Conservation (phyloP, 2,797 vertebrate species). For the Manis pentadactyla region DNA sequence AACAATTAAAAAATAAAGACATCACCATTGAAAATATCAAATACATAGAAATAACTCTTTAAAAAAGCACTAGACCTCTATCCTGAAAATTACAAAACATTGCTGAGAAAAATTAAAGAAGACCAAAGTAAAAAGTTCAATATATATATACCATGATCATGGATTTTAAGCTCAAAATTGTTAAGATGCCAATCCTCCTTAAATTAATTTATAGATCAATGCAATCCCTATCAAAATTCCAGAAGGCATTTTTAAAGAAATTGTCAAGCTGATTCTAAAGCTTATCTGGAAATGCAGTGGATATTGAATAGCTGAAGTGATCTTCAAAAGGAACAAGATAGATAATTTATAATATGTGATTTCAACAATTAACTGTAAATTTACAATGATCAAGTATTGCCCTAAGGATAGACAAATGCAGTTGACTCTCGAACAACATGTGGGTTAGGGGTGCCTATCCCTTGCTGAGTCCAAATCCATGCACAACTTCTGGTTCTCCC, state of each 20-base stretch:
- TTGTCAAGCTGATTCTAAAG: slow-evolving; percentile 10
- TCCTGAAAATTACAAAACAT: background rate
- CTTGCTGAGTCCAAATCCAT: too few species aligned
- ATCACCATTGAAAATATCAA: slow-evolving; percentile 9
- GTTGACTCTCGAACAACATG: too few species aligned
- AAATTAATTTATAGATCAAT: background rate
- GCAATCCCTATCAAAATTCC: background rate
- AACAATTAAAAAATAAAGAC: slow-evolving; percentile 36
- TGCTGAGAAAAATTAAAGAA: slow-evolving; percentile 17
- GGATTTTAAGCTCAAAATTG: background rate
- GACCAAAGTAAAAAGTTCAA: background rate
- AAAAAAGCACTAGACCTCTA: background rate
- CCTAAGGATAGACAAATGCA: background rate
- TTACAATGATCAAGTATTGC: background rate
- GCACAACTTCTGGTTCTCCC: too few species aligned
- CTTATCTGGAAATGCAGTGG: slow-evolving; percentile 2
- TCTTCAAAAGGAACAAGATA: background rate
- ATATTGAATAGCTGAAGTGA: background rate
- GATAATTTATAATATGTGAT: slow-evolving; percentile 14
- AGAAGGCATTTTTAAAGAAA: background rate
- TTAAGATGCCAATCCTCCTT: background rate
- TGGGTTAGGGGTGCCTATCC: too few species aligned
- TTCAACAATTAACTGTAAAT: slow-evolving; percentile 17
- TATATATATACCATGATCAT: background rate
- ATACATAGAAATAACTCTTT: slow-evolving; percentile 1